phyloP scores from a whole-genome alignment of 2,888 invertebrate genomes.

The Seira ritae region DNA sequence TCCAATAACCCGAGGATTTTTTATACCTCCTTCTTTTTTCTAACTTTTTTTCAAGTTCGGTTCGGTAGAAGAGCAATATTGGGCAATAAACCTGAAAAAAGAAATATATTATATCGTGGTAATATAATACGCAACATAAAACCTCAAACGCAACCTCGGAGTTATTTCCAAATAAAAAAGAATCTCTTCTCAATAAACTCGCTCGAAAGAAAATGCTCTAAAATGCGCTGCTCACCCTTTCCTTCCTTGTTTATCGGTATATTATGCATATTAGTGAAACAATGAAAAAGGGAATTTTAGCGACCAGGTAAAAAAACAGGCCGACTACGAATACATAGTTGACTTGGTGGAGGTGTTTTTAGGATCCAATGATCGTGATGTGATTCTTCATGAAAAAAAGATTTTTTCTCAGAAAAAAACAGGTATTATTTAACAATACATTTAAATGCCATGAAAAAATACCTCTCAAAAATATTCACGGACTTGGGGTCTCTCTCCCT shows the following conservation, averaged over 20 bases:
- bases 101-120: slow-evolving; percentile 12
- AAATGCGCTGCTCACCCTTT: too few relatives aligned
- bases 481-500: slow-evolving; percentile 30
- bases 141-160: too few relatives aligned
- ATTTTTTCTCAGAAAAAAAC: too few relatives aligned
- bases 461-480: too few relatives aligned
- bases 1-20: slow-evolving; percentile 28
- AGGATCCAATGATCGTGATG: slow-evolving; percentile 29
- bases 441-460: too few relatives aligned
- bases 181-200: slow-evolving; percentile 44
- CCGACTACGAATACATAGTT: neutral
- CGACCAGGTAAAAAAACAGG: neutral
- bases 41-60: too few relatives aligned
- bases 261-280: neutral
- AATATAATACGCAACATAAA: too few relatives aligned
- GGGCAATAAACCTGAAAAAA: slow-evolving; percentile 17
- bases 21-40: too few relatives aligned
- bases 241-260: slow-evolving; percentile 9
- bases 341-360: slow-evolving; percentile 41
- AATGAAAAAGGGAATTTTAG: neutral
- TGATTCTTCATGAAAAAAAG: slow-evolving; percentile 37
- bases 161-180: too few relatives aligned
- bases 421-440: slow-evolving; percentile 35
- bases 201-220: too few relatives aligned
- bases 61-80: too few relatives aligned